Evolutionary conservation across 1,140 invertebrate species (phyloP), one percentile per base, ranked within the genome.

Genomic region (Adelges cooleyi): DNA sequence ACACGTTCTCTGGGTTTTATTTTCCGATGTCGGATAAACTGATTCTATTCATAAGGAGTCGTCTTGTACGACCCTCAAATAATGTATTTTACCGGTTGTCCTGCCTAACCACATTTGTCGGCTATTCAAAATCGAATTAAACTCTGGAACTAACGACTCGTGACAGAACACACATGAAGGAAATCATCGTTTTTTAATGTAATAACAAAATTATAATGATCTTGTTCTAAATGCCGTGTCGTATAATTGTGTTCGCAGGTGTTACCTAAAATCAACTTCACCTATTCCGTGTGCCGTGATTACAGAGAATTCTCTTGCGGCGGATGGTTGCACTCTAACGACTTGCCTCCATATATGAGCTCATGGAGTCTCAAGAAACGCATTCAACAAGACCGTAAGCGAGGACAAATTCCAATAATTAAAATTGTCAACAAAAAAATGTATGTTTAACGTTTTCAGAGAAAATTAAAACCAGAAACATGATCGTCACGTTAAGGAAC

Each of bases 301-400:
- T 81, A 83, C 68, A 81, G 78, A 73, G 71, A 77, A 44, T 84
- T 78, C 69, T 74, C 80, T 6, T 84, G 82, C 69, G 80, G 80
- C 6, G 73, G 74, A 20, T 83, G 80, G 79, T 70, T 80, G 9
- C 67, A 71, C 52, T 68, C 71, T 10, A 74, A 75, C 23, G 72
- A 73, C 2, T 74, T 79, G 25, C 69, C 70, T 25, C 69, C 71
- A 5, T 70, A 71, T 42, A 69, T 69, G 50, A 70, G 70, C 33
- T 67, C 69, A 23, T 77, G 75, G 75, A 71, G 70, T 56, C 38
- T 71, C 17, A 67, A 71, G 15, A 67, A 72, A 62, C 66, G 72
- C 17, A 69, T 75, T 51, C 62, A 71, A 38, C 71, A 70, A 48
- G 62, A 72, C 52, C 66, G 75, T 76, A 70, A 70, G 71, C 70